Conservation (phyloP, 2,113 vertebrate species). For the Sphyrna mokarran region DNA sequence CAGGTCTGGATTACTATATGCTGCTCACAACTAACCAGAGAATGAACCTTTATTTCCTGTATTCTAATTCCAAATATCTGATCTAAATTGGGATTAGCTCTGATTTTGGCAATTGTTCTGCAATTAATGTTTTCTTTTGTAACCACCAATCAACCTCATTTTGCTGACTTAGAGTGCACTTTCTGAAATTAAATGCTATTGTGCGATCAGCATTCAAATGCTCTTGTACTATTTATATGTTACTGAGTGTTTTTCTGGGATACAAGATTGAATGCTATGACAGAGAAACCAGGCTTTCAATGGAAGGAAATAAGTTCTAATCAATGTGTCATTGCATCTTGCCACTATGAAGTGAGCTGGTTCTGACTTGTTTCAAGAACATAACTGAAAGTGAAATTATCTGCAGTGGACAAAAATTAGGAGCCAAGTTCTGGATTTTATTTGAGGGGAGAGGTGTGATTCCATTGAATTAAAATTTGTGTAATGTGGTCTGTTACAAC, state of each 20-base stretch:
- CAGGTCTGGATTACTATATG: background rate
- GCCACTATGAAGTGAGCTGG: background rate
- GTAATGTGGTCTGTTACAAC: background rate
- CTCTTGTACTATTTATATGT: background rate
- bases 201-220: background rate
- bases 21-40: background rate
- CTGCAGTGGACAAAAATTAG: background rate
- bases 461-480: background rate
- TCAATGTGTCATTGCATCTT: background rate
- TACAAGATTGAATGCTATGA: background rate
- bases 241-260: background rate
- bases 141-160: background rate
- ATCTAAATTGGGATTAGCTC: background rate
- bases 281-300: background rate
- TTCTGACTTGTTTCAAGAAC: background rate
- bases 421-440: background rate
- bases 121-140: background rate
- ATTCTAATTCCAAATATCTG: background rate
- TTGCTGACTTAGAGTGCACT: background rate
- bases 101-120: background rate
- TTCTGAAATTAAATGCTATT: background rate
- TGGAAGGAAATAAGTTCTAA: background rate
- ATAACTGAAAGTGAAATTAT: background rate
- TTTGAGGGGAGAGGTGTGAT: no score
- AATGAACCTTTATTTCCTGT: background rate